phyloP scores from a whole-genome alignment of 2,888 invertebrate genomes.

The Mactromeris polynyma region DNA sequence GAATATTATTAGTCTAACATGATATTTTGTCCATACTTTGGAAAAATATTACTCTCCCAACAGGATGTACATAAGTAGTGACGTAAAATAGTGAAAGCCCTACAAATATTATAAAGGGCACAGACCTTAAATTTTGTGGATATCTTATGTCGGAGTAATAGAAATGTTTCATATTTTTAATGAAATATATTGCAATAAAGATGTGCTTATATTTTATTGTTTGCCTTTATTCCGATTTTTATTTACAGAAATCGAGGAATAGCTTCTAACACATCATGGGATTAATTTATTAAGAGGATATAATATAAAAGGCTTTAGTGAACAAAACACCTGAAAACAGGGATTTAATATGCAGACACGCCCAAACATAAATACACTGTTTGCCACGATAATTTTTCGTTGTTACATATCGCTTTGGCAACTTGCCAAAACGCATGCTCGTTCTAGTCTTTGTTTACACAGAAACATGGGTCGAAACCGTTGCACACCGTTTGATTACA shows the following conservation, averaged over 20 bases:
- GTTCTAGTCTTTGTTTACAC: constrained; percentile 53
- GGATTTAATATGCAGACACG: neutral
- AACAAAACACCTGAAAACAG: neutral
- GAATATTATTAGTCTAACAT: constrained; percentile 28
- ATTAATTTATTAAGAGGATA: constrained; percentile 3
- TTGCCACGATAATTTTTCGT: neutral
- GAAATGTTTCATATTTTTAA: constrained; percentile 18
- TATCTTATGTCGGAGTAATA: constrained; percentile 22
- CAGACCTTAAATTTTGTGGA: constrained; percentile 19
- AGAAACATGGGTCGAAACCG: constrained; percentile 25
- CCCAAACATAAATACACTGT: constrained; percentile 1
- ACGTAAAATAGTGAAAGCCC: constrained; percentile 39
- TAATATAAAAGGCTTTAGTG: neutral
- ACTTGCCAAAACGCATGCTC: constrained; percentile 42
- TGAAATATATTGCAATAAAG: constrained; percentile 29
- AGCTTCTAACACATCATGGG: neutral
- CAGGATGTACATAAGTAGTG: constrained; percentile 40
- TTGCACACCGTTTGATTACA: constrained; percentile 52
- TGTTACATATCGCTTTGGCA: constrained; percentile 43
- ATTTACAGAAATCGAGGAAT: constrained; percentile 20
- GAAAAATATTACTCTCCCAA: constrained; percentile 16
- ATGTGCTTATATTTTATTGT: constrained; percentile 22
- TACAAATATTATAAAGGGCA: neutral
- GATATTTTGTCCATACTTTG: constrained; percentile 19
- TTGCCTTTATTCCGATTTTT: constrained; percentile 3